Percentiles rank a stretch among this genome's conserved stretches.
These are phyloP conservation scores for Girardinichthys multiradiatus DNA, from an alignment of 2,113 vertebrate genomes.

Conservation along the genomic window DNA sequence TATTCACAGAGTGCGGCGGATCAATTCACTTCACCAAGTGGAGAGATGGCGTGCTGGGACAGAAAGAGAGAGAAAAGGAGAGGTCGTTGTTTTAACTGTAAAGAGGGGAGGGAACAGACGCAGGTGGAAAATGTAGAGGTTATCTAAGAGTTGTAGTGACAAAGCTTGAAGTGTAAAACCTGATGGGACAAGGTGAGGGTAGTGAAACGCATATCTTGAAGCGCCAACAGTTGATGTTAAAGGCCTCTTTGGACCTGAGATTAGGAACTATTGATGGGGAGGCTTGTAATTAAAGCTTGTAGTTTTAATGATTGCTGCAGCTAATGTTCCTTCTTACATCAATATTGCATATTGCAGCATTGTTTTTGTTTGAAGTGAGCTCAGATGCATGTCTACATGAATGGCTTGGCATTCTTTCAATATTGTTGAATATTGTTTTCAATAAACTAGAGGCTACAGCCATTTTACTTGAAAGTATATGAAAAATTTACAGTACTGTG, in stretches of 20 bases:
- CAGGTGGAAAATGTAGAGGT: constrained; percentile 2
- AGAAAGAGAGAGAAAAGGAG: constrained; percentile 1
- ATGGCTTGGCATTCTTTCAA: too few species aligned
- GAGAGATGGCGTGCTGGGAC: neutral
- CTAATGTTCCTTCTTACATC: constrained; percentile 23
- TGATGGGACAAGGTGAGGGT: constrained; percentile 19
- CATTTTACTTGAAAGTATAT: too few species aligned
- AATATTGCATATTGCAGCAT: constrained; percentile 1
- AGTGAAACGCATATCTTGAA: neutral
- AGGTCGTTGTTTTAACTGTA: neutral
- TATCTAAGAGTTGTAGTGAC: neutral
- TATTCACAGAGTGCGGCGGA: constrained; percentile 52
- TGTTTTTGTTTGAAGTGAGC: neutral
- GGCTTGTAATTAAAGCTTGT: constrained; percentile 8
- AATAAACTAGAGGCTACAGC: too few species aligned
- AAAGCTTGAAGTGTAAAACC: constrained; percentile 6
- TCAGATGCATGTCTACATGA: too few species aligned
- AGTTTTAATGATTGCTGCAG: constrained; percentile 20
- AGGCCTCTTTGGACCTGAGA: constrained; percentile 15
- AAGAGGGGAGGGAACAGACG: neutral
- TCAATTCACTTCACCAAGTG: constrained; percentile 62
- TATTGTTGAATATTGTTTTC: too few species aligned
- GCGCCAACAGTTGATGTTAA: constrained; percentile 2
- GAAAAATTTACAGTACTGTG: too few species aligned
- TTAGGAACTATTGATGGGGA: neutral